Percentiles rank a stretch among this genome's conserved stretches.
Evolutionary conservation across 2,113 vertebrate species (phyloP).

Genomic region (Eretmochelys imbricata): DNA sequence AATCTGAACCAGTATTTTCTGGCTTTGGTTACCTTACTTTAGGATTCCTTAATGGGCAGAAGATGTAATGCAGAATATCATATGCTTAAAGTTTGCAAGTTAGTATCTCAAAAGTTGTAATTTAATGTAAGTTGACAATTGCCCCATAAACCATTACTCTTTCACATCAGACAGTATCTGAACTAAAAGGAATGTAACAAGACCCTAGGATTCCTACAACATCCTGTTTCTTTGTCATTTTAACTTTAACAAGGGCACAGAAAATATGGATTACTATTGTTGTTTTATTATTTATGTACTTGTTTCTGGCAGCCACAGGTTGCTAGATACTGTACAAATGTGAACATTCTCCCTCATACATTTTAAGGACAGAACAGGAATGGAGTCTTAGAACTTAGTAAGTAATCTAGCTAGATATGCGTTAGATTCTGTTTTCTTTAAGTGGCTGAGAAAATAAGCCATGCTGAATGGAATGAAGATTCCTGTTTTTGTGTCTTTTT

Average conservation of each 20-base stretch:
- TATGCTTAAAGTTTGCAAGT: slow-evolving; percentile 88
- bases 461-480: too few relatives aligned
- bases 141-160: slow-evolving; percentile 88
- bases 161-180: slow-evolving; percentile 82
- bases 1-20: slow-evolving; percentile 95
- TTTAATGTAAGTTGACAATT: slow-evolving; percentile 94
- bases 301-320: background rate
- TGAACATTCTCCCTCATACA: background rate
- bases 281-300: background rate
- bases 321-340: background rate
- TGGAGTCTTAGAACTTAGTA: too few relatives aligned
- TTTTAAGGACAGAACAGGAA: background rate
- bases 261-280: background rate
- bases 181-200: slow-evolving; percentile 86
- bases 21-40: slow-evolving; percentile 93
- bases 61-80: slow-evolving; percentile 89
- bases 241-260: slow-evolving; percentile 74
- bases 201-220: slow-evolving; percentile 82
- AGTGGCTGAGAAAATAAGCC: too few relatives aligned
- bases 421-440: too few relatives aligned
- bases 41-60: slow-evolving; percentile 91
- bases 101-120: slow-evolving; percentile 92
- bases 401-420: too few relatives aligned
- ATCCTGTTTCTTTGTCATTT: slow-evolving; percentile 78
- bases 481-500: too few relatives aligned